Percentiles rank a stretch among this genome's conserved stretches.
These are phyloP conservation scores for Pantherophis guttatus DNA, from an alignment of 2,113 vertebrate species.

Conservation along the genomic window DNA sequence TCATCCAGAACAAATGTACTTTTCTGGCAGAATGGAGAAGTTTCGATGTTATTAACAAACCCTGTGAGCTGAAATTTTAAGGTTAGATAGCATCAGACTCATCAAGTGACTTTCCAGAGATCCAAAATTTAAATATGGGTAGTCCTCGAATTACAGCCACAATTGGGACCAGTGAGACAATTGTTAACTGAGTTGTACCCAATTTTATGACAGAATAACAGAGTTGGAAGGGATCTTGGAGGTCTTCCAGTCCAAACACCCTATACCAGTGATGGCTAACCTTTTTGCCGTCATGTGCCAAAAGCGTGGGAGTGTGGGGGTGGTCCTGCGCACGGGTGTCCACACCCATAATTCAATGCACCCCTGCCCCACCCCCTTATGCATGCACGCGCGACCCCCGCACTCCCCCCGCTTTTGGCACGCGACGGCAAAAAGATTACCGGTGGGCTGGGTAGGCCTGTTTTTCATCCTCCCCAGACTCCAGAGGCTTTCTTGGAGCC, in stretches of 20 bases:
- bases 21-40: constrained; percentile 45
- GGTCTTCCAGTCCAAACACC: background rate
- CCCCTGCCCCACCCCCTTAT: too few relatives aligned
- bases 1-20: constrained; percentile 59
- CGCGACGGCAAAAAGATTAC: too few relatives aligned
- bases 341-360: too few relatives aligned
- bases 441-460: too few relatives aligned
- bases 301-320: too few relatives aligned
- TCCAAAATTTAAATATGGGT: constrained; percentile 19
- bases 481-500: too few relatives aligned
- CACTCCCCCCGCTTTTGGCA: too few relatives aligned
- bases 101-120: constrained; percentile 34
- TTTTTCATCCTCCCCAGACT: too few relatives aligned
- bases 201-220: background rate
- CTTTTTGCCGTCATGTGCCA: too few relatives aligned
- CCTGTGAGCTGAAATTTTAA: constrained; percentile 47
- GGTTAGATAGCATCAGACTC: constrained; percentile 45
- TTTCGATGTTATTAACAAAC: constrained; percentile 54
- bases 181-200: background rate
- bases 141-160: background rate
- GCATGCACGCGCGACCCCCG: too few relatives aligned
- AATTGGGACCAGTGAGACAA: background rate
- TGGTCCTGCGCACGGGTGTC: too few relatives aligned
- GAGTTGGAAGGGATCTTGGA: background rate
- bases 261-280: background rate